Percentiles rank a stretch among this genome's conserved stretches.
Conservation (phyloP, 2,113 vertebrate genomes). For the Dipodomys stephensi region DNA sequence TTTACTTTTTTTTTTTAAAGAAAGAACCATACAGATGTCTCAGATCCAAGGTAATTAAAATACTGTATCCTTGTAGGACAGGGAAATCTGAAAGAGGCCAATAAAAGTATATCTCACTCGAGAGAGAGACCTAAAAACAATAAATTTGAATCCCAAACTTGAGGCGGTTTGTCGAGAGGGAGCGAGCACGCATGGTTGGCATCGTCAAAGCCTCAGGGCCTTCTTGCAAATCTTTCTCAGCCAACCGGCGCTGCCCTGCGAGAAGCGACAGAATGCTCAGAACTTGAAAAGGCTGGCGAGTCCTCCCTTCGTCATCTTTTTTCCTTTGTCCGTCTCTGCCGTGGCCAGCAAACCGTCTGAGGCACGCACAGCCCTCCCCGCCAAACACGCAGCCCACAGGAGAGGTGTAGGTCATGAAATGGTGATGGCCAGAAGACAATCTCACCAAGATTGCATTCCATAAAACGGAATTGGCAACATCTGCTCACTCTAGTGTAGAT, state of each 20-base stretch:
- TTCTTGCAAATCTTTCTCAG: not conserved
- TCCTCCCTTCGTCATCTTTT: conserved; percentile 38
- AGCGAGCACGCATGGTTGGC: not conserved
- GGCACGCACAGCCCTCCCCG: not conserved
- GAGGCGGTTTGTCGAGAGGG: not conserved
- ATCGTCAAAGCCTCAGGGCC: too few relatives aligned
- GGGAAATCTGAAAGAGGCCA: not conserved
- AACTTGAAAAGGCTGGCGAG: conserved; percentile 30
- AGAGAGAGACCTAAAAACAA: too few relatives aligned
- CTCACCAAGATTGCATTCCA: conserved; percentile 85
- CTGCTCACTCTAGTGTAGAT: conserved; percentile 89
- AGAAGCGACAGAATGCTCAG: not conserved
- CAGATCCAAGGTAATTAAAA: not conserved
- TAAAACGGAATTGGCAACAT: conserved; percentile 88
- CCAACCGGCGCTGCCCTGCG: not conserved
- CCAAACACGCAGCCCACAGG: conserved; percentile 49
- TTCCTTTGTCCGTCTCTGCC: conserved; percentile 29
- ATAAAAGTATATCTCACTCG: too few relatives aligned
- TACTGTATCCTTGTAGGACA: not conserved
- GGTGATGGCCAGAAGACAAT: conserved; percentile 85
- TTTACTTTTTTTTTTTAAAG: not conserved
- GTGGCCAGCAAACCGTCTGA: conserved; percentile 36
- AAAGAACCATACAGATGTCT: not conserved
- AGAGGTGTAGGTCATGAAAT: conserved; percentile 79
- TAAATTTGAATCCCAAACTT: not conserved